Evolutionary conservation across 2,888 invertebrate genomes (phyloP).

Genomic region (Lochmaea capreae): DNA sequence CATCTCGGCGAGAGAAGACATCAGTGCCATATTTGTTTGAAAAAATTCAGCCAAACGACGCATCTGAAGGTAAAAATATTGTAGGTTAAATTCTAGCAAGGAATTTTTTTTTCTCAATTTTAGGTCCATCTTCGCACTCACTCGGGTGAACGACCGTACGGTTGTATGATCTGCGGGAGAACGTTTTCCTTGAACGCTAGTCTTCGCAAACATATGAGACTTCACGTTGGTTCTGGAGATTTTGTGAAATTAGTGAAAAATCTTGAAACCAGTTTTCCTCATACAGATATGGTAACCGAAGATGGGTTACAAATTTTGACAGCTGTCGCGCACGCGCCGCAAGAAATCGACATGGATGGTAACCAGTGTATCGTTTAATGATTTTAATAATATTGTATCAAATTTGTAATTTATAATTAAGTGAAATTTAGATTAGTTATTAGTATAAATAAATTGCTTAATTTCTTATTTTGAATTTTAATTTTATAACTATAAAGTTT

Average conservation of each 20-base stretch:
- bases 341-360: slow-evolving; percentile 23
- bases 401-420: slow-evolving; percentile 14
- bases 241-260: slow-evolving; percentile 23
- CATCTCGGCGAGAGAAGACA: slow-evolving; percentile 62
- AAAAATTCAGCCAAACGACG: slow-evolving; percentile 63
- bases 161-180: slow-evolving; percentile 67
- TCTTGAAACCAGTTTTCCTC: slow-evolving; percentile 9
- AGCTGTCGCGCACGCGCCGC: slow-evolving; percentile 21
- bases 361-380: slow-evolving; percentile 20
- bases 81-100: neutral
- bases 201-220: slow-evolving; percentile 56
- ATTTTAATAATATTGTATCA: neutral
- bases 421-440: slow-evolving; percentile 5
- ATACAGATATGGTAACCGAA: slow-evolving; percentile 16
- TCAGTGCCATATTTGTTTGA: slow-evolving; percentile 62
- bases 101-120: neutral
- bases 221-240: slow-evolving; percentile 39
- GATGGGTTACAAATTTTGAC: slow-evolving; percentile 29
- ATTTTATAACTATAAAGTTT: too few species aligned
- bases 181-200: slow-evolving; percentile 57
- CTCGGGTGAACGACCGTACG: slow-evolving; percentile 67
- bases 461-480: slow-evolving; percentile 1
- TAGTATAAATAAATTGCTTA: slow-evolving; percentile 17
- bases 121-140: slow-evolving; percentile 68
- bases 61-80: slow-evolving; percentile 62